These are phyloP conservation scores for Chlorocebus sabaeus DNA, from an alignment of 2,113 vertebrate species.

Conservation along the genomic window DNA sequence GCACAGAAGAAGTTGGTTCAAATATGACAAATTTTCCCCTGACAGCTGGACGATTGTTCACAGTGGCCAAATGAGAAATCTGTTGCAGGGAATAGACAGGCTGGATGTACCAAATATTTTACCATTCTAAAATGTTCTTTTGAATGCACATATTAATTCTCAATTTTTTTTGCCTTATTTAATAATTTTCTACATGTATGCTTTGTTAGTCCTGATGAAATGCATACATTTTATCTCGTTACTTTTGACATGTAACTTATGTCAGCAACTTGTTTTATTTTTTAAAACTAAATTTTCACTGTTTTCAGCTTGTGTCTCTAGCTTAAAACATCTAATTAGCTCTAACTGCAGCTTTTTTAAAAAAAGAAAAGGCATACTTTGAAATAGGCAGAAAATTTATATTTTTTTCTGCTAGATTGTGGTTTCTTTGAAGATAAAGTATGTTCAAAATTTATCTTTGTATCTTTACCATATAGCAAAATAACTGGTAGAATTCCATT, in stretches of 20 bases:
- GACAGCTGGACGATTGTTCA: constrained; percentile 68
- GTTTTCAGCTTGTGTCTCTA: not conserved
- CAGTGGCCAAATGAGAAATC: constrained; percentile 65
- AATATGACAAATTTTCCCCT: constrained; percentile 56
- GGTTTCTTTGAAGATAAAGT: not conserved
- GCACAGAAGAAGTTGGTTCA: constrained; percentile 49
- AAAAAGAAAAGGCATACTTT: not conserved
- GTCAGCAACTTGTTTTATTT: not conserved
- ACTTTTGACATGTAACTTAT: constrained; percentile 4
- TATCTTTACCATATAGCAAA: not conserved
- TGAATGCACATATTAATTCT: constrained; percentile 35
- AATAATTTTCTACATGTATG: constrained; percentile 41
- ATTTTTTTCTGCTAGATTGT: not conserved
- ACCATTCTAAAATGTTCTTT: not conserved
- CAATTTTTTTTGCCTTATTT: constrained; percentile 5
- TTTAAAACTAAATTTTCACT: not conserved
- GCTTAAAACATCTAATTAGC: not conserved
- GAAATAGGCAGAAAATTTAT: not conserved
- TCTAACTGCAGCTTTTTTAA: not conserved
- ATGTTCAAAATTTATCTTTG: not conserved
- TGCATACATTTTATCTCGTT: not conserved
- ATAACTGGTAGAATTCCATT: not conserved
- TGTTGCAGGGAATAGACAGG: constrained; percentile 47
- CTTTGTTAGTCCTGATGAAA: constrained; percentile 8
- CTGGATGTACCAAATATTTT: constrained; percentile 48